These are phyloP conservation scores for Melolontha melolontha DNA, from an alignment of 2,888 invertebrate genomes.

Conservation along the genomic window DNA sequence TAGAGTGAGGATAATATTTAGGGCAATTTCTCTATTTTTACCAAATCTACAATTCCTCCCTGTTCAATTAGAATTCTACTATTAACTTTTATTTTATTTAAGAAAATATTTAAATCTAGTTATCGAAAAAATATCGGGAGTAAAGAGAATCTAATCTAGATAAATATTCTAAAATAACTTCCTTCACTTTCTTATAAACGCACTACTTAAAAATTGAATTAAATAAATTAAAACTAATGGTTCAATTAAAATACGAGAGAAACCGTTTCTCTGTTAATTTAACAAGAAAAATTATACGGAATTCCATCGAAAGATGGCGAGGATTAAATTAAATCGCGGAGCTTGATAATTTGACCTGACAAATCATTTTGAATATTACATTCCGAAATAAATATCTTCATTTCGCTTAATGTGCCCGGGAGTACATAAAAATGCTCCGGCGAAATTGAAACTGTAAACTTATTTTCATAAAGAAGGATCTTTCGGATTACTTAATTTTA, in stretches of 20 bases:
- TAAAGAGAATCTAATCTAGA: no score
- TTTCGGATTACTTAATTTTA: conserved; percentile 34
- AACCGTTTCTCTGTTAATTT: conserved; percentile 41
- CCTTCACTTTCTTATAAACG: no score
- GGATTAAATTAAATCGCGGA: conserved; percentile 45
- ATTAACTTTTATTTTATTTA: no score
- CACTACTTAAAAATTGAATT: conserved; percentile 39
- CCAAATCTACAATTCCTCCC: no score
- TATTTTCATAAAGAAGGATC: conserved; percentile 41
- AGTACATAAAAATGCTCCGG: conserved; percentile 12
- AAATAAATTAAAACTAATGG: conserved; percentile 46
- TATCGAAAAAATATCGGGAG: no score
- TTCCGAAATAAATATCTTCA: conserved; percentile 45
- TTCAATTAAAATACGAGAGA: conserved; percentile 45
- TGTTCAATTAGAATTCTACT: no score
- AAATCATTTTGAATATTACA: conserved; percentile 47
- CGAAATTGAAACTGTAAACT: conserved; percentile 40
- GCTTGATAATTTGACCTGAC: conserved; percentile 46
- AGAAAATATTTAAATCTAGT: no score
- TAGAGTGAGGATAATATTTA: no score
- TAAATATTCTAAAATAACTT: no score
- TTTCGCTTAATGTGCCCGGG: conserved; percentile 41
- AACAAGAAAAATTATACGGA: conserved; percentile 48
- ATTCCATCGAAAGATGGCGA: conserved; percentile 42
- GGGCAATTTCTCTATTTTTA: no score